A percentile compares a stretch with the other conserved stretches of the same genome.
Evolutionary conservation across 2,888 invertebrate species (phyloP).

Genomic region (Euzophera pinguis): DNA sequence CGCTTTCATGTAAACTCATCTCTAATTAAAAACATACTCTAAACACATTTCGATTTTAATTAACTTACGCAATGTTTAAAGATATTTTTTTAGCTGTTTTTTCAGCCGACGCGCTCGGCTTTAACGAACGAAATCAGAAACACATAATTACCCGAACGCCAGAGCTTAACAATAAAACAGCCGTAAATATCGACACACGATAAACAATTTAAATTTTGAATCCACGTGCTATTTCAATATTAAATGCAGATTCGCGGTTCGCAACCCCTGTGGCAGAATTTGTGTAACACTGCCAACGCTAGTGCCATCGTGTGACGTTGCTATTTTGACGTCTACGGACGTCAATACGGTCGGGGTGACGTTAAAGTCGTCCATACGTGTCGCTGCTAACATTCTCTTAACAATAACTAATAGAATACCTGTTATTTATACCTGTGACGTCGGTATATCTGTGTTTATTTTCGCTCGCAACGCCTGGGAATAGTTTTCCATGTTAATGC

Average conservation of each 20-base stretch:
- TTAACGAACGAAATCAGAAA: slow-evolving; percentile 9
- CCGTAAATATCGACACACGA: slow-evolving; percentile 16
- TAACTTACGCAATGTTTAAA: slow-evolving; percentile 8
- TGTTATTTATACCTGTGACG: slow-evolving; percentile 24
- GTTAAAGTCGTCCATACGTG: slow-evolving; percentile 22
- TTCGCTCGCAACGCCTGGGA: slow-evolving; percentile 19
- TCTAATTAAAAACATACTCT: slow-evolving; percentile 9
- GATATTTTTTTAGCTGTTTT: slow-evolving; percentile 4
- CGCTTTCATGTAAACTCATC: neutral
- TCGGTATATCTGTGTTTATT: slow-evolving; percentile 14
- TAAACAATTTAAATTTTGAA: slow-evolving; percentile 18
- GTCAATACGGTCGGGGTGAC: slow-evolving; percentile 30
- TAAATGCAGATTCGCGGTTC: slow-evolving; percentile 14
- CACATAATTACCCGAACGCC: slow-evolving; percentile 9
- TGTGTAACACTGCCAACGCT: neutral
- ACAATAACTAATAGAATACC: slow-evolving; percentile 21
- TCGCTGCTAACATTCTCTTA: slow-evolving; percentile 12
- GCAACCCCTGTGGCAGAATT: slow-evolving; percentile 15
- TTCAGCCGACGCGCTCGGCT: neutral
- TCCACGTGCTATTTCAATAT: slow-evolving; percentile 25
- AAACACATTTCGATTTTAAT: slow-evolving; percentile 10
- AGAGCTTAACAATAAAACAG: slow-evolving; percentile 12
- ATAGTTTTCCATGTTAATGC: slow-evolving; percentile 13
- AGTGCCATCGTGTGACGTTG: slow-evolving; percentile 27
- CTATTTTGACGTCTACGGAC: slow-evolving; percentile 22